Evolutionary conservation across 30 jellyfish, hydroid and myxozoan species (phyloP).

Genomic region (Calvadosia cruxmelitensis): DNA sequence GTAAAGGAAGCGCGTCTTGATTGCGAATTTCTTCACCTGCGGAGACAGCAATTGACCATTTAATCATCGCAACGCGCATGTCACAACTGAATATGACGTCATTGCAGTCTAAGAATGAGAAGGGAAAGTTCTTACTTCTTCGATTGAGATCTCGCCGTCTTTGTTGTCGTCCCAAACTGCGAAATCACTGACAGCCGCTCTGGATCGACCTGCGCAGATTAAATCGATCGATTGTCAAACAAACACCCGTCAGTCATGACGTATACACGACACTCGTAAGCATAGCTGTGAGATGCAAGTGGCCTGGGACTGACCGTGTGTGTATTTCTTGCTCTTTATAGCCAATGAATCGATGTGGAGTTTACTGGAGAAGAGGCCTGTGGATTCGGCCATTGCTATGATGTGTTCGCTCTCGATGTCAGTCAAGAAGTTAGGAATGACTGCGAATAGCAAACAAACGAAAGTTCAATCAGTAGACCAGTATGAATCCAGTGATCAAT

Average conservation of each 20-base stretch:
- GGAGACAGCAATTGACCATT: not conserved
- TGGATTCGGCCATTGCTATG: conserved; percentile 52
- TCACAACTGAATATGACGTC: not conserved
- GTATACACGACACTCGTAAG: not conserved
- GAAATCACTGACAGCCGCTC: conserved; percentile 38
- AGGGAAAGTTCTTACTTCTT: conserved; percentile 26
- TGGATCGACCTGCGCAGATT: conserved; percentile 18
- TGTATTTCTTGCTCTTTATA: conserved; percentile 25
- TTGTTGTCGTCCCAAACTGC: conserved; percentile 35
- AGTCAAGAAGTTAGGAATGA: conserved; percentile 24
- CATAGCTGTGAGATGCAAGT: not conserved
- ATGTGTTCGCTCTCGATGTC: conserved; percentile 38
- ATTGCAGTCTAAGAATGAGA: not conserved
- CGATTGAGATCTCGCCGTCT: conserved; percentile 35
- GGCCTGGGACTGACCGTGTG: conserved; percentile 43
- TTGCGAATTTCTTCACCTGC: conserved; percentile 59
- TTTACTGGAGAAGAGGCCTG: conserved; percentile 65
- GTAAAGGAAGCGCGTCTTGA: conserved; percentile 19
- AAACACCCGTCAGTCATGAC: not conserved
- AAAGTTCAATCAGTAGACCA: no score
- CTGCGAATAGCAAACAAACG: no score
- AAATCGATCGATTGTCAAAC: not conserved
- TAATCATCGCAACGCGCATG: not conserved
- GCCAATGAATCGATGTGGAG: conserved; percentile 73
- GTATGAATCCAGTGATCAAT: no score